Conservation (phyloP, 1,140 invertebrate genomes). For the Zaprionus capensis region DNA sequence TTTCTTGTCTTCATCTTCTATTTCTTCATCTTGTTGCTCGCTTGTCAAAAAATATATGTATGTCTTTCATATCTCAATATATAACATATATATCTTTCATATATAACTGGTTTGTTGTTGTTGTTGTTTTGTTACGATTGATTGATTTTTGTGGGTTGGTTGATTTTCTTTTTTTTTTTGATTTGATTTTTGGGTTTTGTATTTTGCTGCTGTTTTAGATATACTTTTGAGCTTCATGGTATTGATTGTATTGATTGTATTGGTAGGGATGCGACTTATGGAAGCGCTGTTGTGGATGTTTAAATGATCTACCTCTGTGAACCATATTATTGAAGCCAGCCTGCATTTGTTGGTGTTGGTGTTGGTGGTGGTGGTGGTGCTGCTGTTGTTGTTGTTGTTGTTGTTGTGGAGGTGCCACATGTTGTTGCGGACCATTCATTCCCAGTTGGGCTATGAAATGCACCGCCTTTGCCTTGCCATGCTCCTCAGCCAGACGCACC, state of each 20-base stretch:
- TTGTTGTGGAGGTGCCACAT: constrained; percentile 52
- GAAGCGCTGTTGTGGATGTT: constrained; percentile 77
- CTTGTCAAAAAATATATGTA: constrained; percentile 39
- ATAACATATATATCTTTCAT: constrained; percentile 32
- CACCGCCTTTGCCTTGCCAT: constrained; percentile 93
- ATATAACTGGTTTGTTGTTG: constrained; percentile 49
- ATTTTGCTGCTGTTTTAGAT: constrained; percentile 64
- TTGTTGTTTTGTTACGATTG: constrained; percentile 30
- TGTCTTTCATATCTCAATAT: constrained; percentile 45
- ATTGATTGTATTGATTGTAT: constrained; percentile 70
- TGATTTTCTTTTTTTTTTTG: constrained; percentile 27
- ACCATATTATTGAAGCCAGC: constrained; percentile 82
- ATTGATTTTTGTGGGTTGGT: constrained; percentile 14
- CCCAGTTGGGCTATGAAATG: constrained; percentile 82
- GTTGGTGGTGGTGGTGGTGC: constrained; percentile 49
- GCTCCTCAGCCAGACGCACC: constrained; percentile 95
- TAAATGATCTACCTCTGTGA: constrained; percentile 84
- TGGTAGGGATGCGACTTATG: constrained; percentile 83
- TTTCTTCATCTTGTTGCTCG: constrained; percentile 34
- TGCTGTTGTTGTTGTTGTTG: constrained; percentile 13
- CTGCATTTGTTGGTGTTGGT: constrained; percentile 47
- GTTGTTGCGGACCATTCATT: constrained; percentile 50
- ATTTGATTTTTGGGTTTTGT: constrained; percentile 45
- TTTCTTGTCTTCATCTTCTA: constrained; percentile 43
- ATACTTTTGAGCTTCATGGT: constrained; percentile 83